A percentile compares a stretch with the other conserved stretches of the same genome.
Conservation (phyloP, 2,113 vertebrate species). For the Epinephelus fuscoguttatus region DNA sequence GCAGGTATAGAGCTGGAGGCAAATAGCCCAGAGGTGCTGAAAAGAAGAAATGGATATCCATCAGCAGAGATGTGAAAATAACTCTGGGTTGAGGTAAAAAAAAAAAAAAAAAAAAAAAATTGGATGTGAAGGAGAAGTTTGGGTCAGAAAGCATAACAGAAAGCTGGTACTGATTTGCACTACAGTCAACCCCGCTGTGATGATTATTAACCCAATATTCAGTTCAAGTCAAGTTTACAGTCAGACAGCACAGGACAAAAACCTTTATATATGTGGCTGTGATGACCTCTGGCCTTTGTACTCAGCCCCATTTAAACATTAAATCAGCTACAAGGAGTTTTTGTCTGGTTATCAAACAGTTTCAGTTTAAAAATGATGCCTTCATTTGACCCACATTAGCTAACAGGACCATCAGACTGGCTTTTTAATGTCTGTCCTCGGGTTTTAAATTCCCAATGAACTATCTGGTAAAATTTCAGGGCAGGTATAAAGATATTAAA, state of each 20-base stretch:
- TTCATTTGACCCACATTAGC: no score
- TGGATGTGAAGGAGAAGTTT: constrained; percentile 4
- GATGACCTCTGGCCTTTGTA: not conserved
- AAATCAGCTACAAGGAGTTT: no score
- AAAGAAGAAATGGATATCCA: constrained; percentile 50
- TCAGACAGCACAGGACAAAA: not conserved
- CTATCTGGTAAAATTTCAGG: no score
- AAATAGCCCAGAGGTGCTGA: constrained; percentile 28
- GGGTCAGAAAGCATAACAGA: constrained; percentile 15
- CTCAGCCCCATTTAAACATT: not conserved
- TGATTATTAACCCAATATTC: not conserved
- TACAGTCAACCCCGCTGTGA: not conserved
- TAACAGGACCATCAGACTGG: no score
- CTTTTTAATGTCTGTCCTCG: no score
- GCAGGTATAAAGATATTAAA: no score
- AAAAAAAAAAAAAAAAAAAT: constrained; percentile 16
- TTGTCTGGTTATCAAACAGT: no score
- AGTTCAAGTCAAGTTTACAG: not conserved
- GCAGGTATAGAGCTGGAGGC: constrained; percentile 10
- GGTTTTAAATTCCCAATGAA: no score
- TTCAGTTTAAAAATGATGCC: no score
- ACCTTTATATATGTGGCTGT: no score
- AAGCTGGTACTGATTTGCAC: not conserved
- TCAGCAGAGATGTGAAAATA: constrained; percentile 50
- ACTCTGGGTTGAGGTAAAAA: not conserved